phyloP scores from a whole-genome alignment of 2,797 vertebrate species.

The Gallirallus australis region DNA sequence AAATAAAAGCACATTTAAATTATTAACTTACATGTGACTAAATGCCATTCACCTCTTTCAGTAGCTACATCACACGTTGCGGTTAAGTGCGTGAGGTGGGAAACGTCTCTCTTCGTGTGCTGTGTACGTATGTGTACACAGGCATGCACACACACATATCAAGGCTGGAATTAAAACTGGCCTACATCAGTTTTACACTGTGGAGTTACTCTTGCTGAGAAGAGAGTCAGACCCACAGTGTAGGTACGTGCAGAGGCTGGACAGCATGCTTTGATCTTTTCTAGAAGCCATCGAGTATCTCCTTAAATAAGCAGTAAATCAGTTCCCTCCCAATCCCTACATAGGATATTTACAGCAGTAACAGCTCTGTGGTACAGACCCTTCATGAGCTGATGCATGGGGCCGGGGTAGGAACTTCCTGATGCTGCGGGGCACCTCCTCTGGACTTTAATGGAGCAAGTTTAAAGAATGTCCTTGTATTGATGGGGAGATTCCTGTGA shows the following conservation, averaged over 20 bases:
- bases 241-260: neutral
- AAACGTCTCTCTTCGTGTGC: slow-evolving; percentile 22
- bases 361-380: neutral
- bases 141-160: neutral
- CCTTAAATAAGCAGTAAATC: neutral
- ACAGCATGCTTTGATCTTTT: neutral
- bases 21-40: slow-evolving; percentile 68
- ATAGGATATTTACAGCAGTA: neutral
- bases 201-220: neutral
- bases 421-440: neutral
- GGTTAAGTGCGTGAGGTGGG: slow-evolving; percentile 47
- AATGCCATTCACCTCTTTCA: slow-evolving; percentile 53
- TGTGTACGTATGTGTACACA: neutral
- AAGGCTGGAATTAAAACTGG: neutral
- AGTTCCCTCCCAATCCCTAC: neutral
- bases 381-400: neutral
- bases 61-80: slow-evolving; percentile 40
- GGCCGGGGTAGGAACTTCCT: neutral
- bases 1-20: slow-evolving; percentile 76
- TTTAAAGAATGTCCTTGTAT: neutral
- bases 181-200: neutral
- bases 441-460: neutral
- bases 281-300: neutral
- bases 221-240: neutral
- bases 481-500: neutral